Evolutionary conservation across 2,888 invertebrate genomes (phyloP), one percentile per base, ranked within the genome.

Genomic region (Marasmarcha lunaedactyla): DNA sequence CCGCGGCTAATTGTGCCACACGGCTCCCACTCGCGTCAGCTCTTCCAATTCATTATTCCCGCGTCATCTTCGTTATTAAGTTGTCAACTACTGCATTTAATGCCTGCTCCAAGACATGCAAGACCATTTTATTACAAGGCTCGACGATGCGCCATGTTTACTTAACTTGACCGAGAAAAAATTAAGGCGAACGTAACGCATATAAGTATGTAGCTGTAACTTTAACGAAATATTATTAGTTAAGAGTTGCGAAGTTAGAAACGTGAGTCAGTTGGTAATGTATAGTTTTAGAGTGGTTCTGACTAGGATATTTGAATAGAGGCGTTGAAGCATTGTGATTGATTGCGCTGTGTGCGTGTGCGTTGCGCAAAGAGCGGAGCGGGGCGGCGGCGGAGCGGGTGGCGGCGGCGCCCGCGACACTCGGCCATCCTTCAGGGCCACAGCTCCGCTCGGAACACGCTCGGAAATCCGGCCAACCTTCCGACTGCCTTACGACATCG

Each of bases 391-490:
- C 44, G 43, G 45, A 47, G 49, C 47, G 50, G 53, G 50, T 56
- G 20, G 20, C 20, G 20, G 20, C 59, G 59, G 69, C 68, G 71
- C 57, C 66, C 73, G 62, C 71, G 69, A 68, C 67, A 63, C 63
- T 55, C 62, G 73, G 74, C 76, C 77, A 77, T 78, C 78, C 78
- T 77, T 72, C 72, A 78, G 73, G 77, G 78, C 73, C 78, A 63
- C 63, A 20, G 20, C 30, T 30, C n/a, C 67, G 77, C 62, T 78
- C 76, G 71, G 73, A 76, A 72, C 76, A 71, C 71, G 78, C 76
- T 77, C 81, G 81, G 81, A 83, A 83, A 83, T 83, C 81, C 81
- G 81, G 81, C 81, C 81, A 81, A 81, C 81, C 81, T 81, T 81
- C 81, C 81, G 79, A 79, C 73, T 69, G 69, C 68, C 65, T 83